phyloP scores from a whole-genome alignment of 2,797 vertebrate species.

The Gallirallus australis region DNA sequence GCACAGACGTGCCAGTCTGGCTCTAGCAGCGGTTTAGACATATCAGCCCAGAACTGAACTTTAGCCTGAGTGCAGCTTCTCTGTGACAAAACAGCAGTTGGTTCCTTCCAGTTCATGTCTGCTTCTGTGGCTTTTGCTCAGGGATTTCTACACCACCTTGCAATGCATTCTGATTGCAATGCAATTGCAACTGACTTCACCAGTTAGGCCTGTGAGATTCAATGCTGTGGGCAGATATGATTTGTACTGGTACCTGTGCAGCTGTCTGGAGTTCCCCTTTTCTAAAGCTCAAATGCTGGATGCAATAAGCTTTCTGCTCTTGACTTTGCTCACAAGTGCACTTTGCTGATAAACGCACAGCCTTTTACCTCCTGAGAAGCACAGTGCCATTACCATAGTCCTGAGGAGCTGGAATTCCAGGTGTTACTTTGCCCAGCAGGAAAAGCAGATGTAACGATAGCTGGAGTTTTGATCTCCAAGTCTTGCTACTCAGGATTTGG shows the following conservation, averaged over 20 bases:
- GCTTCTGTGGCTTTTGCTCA: neutral
- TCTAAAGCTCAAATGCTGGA: neutral
- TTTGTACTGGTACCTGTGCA: neutral
- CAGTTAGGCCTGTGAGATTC: neutral
- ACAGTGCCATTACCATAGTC: neutral
- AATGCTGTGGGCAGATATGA: neutral
- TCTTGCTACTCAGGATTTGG: neutral
- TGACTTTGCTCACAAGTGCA: neutral
- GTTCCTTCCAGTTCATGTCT: neutral
- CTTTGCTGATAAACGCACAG: conserved; percentile 13
- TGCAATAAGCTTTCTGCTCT: neutral
- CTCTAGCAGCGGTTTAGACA: neutral
- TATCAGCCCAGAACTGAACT: neutral
- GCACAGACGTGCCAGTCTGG: neutral
- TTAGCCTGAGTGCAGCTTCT: neutral
- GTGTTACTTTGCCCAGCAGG: neutral
- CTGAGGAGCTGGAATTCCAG: neutral
- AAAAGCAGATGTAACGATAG: neutral
- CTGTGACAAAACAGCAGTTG: neutral
- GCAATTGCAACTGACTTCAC: no score
- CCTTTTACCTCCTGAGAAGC: neutral
- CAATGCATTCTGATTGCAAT: no score
- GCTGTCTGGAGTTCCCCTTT: neutral
- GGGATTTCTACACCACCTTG: neutral
- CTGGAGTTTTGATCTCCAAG: neutral